Base-by-base conservation (phyloP, 1,140 invertebrate genomes). In the Temnothorax longispinosus region DNA sequence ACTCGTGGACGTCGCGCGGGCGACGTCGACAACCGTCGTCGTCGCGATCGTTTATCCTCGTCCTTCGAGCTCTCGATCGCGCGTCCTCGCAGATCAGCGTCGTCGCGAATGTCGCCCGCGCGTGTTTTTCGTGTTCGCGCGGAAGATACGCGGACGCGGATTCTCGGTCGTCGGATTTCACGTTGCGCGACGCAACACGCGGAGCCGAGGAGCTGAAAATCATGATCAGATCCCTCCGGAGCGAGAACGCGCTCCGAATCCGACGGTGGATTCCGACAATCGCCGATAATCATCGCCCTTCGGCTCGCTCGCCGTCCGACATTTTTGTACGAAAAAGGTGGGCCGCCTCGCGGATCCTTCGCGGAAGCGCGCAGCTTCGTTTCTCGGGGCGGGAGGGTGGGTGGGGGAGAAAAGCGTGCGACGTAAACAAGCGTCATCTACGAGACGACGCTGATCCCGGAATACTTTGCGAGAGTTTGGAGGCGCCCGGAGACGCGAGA, bases 281-380 rank as follows among this genome's bases (percentile, higher is more conserved):
- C 62, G 35, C 7, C 41, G 64, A 47, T 32, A n/a, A 11, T 47
- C 15, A 11, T 47, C 15, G 8, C 2, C 35, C 15, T 47, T 47
- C 15, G 54, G 44, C 38, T 67, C 60, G 44, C n/a, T 41, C n/a
- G 54, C 18, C 50, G 52, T 76, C 62, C 60, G 76, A 80, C 76
- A 80, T 80, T 80, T 52, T 80, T 80, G 44, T 52, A n/a, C 11
- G 60, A 27, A 65, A 80, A 67, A 52, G 41, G 27, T 69, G 41
- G 21, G 41, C 41, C 41, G 13, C 21, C 13, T 32, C 21, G 35
- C 65, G 41, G 41, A 7, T 47, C 3, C 65, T 27, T 21, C n/a
- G 8, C 64, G n/a, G 41, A 21, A 67, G 64, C 75, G 27, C 38
- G 35, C 27, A 18, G 27, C 27, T 27, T 75, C 8, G 18, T 54